Base-by-base conservation (phyloP, 2,113 vertebrate genomes). In the Daubentonia madagascariensis region DNA sequence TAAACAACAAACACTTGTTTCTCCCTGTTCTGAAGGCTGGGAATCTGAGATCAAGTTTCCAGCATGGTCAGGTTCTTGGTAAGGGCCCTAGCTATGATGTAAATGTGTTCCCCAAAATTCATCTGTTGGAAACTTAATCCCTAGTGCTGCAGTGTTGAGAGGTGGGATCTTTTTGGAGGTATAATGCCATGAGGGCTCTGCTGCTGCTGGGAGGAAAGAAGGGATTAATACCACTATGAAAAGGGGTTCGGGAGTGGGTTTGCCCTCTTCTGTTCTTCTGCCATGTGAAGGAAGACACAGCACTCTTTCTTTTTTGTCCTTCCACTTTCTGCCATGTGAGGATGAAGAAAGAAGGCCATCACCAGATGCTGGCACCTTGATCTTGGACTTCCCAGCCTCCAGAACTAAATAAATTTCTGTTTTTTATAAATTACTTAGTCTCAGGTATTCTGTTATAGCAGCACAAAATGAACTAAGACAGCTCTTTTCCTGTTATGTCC, bases 151-250 rank as follows among this genome's bases (percentile, higher is more conserved):
- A 6, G 10, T 40, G 6, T 23, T 52, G 25, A 48, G 32, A 43
- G n/a, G 0, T 4, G 18, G 12, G 12, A 0, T 9, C 6, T 65
- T n/a, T 63, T 28, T 25, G 28, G 11, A 23, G 0, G 28, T 65
- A 4, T 30, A 40, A 79, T 17, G 7, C 30, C 25, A 20, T 20
- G 8, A 18, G 35, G 48, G 5, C 18, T 87, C 63, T 40, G 43
- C 54, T 57, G 54, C 61, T 63, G 61, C 4, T 63, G 61, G 4
- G 61, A 63, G 61, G 61, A 63, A 43, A 14, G 12, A 70, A 32
- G n/a, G 2, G 16, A n/a, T 35, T 50, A 25, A 13, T 17, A 16
- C 1, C 18, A 18, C 50, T 80, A 7, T 40, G n/a, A 72, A 43
- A 52, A 73, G 14, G 1, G 3, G 3, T 32, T 81, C 12, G 3